Percentiles rank a stretch among this genome's conserved stretches.
Evolutionary conservation across 2,797 vertebrate genomes (phyloP).

Genomic region (Brachyalestes nurse): DNA sequence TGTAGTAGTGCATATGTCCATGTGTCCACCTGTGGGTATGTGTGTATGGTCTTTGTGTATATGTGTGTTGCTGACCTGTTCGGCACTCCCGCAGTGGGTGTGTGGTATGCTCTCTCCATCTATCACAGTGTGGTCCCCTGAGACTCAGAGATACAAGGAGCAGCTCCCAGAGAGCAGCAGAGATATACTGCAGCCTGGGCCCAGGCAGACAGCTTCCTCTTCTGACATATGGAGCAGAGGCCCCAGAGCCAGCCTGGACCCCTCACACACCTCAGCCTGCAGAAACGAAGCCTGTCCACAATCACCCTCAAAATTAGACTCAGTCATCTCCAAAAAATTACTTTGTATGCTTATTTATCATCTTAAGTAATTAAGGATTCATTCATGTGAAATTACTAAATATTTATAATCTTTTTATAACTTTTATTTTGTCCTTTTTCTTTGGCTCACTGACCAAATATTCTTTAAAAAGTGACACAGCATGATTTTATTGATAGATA

Average conservation of each 20-base stretch:
- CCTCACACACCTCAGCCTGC: conserved; percentile 25
- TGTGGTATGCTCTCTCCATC: conserved; percentile 63
- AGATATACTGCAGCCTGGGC: conserved; percentile 70
- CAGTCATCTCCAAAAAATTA: background rate
- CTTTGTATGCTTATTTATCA: too few species aligned
- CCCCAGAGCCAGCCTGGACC: conserved; percentile 30
- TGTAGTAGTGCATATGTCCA: background rate
- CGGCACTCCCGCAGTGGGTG: conserved; percentile 54
- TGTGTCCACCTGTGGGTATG: conserved; percentile 14
- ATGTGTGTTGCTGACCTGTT: conserved; percentile 48
- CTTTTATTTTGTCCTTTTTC: background rate
- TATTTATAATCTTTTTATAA: background rate
- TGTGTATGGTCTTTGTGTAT: background rate
- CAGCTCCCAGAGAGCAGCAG: conserved; percentile 60
- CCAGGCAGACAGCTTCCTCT: conserved; percentile 72
- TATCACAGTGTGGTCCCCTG: conserved; percentile 61
- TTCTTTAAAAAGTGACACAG: too few species aligned
- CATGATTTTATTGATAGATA: too few species aligned
- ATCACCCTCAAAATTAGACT: background rate
- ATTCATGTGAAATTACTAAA: background rate
- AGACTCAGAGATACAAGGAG: conserved; percentile 51
- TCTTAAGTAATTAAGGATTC: background rate
- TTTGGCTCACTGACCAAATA: background rate
- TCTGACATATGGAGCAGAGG: conserved; percentile 65
- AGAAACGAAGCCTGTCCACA: conserved; percentile 8